Evolutionary conservation across 2,797 vertebrate genomes (phyloP), one percentile per base, ranked within the genome.

Genomic region (Chanos chanos): DNA sequence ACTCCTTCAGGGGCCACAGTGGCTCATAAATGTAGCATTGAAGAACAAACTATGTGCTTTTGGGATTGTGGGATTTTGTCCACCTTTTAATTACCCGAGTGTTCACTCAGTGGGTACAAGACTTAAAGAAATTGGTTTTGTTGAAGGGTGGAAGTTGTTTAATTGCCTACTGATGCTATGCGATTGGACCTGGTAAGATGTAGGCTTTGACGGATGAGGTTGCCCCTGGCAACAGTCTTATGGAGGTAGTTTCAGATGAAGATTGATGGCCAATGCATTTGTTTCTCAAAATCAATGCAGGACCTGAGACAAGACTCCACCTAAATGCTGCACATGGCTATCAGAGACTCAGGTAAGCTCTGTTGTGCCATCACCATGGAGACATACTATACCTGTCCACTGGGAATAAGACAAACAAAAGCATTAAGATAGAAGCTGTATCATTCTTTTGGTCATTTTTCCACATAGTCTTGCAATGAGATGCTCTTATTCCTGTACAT

Each of bases 221-320:
- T 62, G 56, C 50, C 55, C 10, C 28, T 67, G 28, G 68, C 55
- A 64, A 64, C 61, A 2, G 27, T 56, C 45, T 30, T 40, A 31
- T 18, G 10, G 45, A 55, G 55, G 48, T 60, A 48, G 21, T 66
- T 65, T 71, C 64, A 21, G 65, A 64, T 55, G 54, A 59, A 45
- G 68, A 73, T 67, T 68, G 63, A 77, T 69, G 60, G 53, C 49
- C 22, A 50, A 39, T 63, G 22, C 16, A 43, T 36, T 62, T 49
- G 40, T 19, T 41, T 34, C 41, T 28, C 28, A 3, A 34, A 53
- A 51, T 66, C 59, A 24, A 71, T 53, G 25, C 19, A 12, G 36
- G 45, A 25, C 22, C 43, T 34, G 30, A 33, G n/a, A 25, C 18
- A 56, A 55, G 28, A 30, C 18, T 10, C 33, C 15, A 15, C 21